Percentiles rank a stretch among this genome's conserved stretches.
phyloP scores from a whole-genome alignment of 1,140 invertebrate genomes.

The Solenopsis fugax region DNA sequence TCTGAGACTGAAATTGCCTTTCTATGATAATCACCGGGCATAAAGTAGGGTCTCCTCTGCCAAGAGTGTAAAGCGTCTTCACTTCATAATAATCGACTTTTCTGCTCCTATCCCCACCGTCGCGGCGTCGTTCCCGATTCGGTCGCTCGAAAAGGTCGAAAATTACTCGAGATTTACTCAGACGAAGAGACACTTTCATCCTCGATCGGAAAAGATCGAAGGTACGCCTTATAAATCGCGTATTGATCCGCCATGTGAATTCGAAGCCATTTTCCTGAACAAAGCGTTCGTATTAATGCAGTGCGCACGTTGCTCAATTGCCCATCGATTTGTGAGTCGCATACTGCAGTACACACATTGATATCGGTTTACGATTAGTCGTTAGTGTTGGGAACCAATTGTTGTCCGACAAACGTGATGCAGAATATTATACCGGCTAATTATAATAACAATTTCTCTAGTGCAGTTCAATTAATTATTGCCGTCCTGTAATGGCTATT shows the following conservation, averaged over 20 bases:
- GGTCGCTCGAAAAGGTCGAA: conserved; percentile 41
- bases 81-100: conserved; percentile 67
- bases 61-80: conserved; percentile 52
- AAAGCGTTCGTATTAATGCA: conserved; percentile 53
- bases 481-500: background rate
- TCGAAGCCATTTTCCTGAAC: conserved; percentile 21
- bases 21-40: conserved; percentile 60
- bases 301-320: conserved; percentile 49
- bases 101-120: conserved; percentile 12
- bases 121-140: conserved; percentile 12
- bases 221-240: conserved; percentile 27
- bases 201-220: background rate
- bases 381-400: conserved; percentile 37
- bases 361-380: conserved; percentile 57
- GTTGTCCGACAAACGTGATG: conserved; percentile 21
- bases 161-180: conserved; percentile 43
- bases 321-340: conserved; percentile 37
- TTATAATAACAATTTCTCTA: conserved; percentile 49
- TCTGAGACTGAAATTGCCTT: conserved; percentile 62
- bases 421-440: conserved; percentile 27
- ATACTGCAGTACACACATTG: conserved; percentile 12
- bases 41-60: conserved; percentile 33
- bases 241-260: conserved; percentile 40
- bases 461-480: conserved; percentile 16
- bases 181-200: conserved; percentile 20